Evolutionary conservation across 1,140 invertebrate genomes (phyloP), one percentile per base, ranked within the genome.

Genomic region (Himalopsyche phryganea): DNA sequence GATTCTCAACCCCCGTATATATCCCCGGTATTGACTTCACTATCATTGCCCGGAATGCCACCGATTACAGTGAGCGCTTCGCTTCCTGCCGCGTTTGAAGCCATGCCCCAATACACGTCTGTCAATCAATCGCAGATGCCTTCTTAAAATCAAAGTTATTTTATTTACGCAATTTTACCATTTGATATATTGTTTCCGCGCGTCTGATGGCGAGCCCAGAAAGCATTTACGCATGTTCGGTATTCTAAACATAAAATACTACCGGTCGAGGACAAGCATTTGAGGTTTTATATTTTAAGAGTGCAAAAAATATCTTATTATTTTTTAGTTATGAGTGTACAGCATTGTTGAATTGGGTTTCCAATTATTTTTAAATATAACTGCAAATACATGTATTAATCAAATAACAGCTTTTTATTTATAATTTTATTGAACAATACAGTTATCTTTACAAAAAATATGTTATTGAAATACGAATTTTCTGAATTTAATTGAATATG

Each of bases 61-160:
- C 86, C 88, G 4, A 87, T 90, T 56, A 90, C 87, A n/a, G 87
- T 90, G 1, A 88, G 85, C 68, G 85, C 87, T 14, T 85, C 85
- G 28, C 67, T 90, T 54, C 85, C 85, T 11, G 71, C 76, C 1
- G 69, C 72, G 5, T 73, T 78, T 68, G 71, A 79, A 59, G 75
- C 74, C 65, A 72, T 79, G 42, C 71, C 76, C 36, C 72, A 76
- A 45, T 72, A 76, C 56, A 71, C 74, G 57, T 62, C 70, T 48
- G 73, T 52, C 65, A 76, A 62, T 58, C 76, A 70, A 74, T 70
- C 62, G 71, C 70, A 75, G 70, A 68, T 55, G 47, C 49, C 53
- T 28, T 57, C 63, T 52, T 66, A 55, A 63, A 53, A 62, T 40
- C 23, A 28, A 28, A 28, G 9, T 5, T 28, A 28, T 28, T 28